A percentile compares a stretch with the other conserved stretches of the same genome.
phyloP scores from a whole-genome alignment of 1,140 invertebrate species.

The Asbolus verrucosus region DNA sequence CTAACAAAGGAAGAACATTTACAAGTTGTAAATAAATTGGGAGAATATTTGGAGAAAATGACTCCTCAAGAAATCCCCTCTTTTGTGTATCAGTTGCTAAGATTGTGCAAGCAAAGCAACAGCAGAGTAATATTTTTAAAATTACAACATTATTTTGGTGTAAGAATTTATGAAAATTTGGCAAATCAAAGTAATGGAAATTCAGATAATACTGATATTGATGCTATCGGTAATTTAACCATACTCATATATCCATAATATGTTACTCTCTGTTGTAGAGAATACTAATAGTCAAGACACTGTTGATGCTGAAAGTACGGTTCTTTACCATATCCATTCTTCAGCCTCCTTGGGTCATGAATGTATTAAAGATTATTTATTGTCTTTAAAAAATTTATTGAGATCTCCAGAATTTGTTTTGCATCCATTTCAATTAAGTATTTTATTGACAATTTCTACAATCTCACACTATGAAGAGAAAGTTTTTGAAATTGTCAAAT shows the following conservation, averaged over 20 bases:
- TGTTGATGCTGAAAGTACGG: slow-evolving; percentile 68
- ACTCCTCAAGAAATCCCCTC: slow-evolving; percentile 66
- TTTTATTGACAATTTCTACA: slow-evolving; percentile 67
- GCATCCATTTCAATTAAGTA: slow-evolving; percentile 69
- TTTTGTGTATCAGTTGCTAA: slow-evolving; percentile 66
- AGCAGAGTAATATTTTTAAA: slow-evolving; percentile 61
- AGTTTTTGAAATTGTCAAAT: slow-evolving; percentile 68
- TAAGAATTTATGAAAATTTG: slow-evolving; percentile 64
- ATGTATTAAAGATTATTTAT: slow-evolving; percentile 68
- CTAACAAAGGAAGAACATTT: slow-evolving; percentile 63
- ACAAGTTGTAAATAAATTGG: slow-evolving; percentile 65
- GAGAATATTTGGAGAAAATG: slow-evolving; percentile 63
- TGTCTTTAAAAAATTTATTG: slow-evolving; percentile 66
- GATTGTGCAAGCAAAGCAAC: slow-evolving; percentile 63
- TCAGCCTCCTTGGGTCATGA: slow-evolving; percentile 66
- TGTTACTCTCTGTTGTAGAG: slow-evolving; percentile 58
- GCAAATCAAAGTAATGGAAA: slow-evolving; percentile 33
- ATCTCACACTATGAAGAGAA: slow-evolving; percentile 66
- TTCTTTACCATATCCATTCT: slow-evolving; percentile 70
- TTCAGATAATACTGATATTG: slow-evolving; percentile 62
- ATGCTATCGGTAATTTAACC: slow-evolving; percentile 63
- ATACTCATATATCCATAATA: slow-evolving; percentile 18
- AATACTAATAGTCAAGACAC: slow-evolving; percentile 60
- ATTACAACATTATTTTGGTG: slow-evolving; percentile 66
- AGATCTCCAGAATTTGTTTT: slow-evolving; percentile 68